Evolutionary conservation across 2,888 invertebrate genomes (phyloP).

Genomic region (Parnassius orleans): DNA sequence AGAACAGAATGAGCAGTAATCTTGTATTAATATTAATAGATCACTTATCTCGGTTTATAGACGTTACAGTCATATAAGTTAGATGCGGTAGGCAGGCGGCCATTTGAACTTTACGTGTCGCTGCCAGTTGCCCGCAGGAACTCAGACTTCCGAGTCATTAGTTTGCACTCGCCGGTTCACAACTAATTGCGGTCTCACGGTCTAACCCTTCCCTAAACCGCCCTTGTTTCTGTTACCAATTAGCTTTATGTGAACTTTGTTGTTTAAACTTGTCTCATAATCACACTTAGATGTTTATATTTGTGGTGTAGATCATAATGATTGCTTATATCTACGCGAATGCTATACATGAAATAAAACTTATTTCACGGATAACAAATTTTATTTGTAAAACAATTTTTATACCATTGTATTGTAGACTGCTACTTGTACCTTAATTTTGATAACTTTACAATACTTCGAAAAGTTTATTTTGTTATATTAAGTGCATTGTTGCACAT

Average conservation of each 20-base stretch:
- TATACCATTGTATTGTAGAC: too few species aligned
- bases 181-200: slow-evolving; percentile 65
- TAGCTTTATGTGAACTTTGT: slow-evolving; percentile 38
- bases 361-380: too few species aligned
- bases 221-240: slow-evolving; percentile 60
- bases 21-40: not conserved
- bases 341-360: too few species aligned
- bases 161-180: slow-evolving; percentile 55
- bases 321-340: too few species aligned
- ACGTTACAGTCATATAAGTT: slow-evolving; percentile 4
- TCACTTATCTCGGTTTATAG: not conserved
- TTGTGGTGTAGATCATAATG: too few species aligned
- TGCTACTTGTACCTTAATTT: too few species aligned
- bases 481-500: too few species aligned
- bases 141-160: slow-evolving; percentile 67
- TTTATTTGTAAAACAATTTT: too few species aligned
- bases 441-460: too few species aligned
- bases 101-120: slow-evolving; percentile 14
- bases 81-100: slow-evolving; percentile 7
- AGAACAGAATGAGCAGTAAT: too few species aligned
- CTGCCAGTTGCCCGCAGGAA: slow-evolving; percentile 40
- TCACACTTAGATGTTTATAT: not conserved
- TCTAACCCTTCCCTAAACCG: slow-evolving; percentile 37
- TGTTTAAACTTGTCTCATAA: slow-evolving; percentile 14
- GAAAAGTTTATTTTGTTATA: too few species aligned